Evolutionary conservation across 1,140 invertebrate species (phyloP), one percentile per base, ranked within the genome.

Genomic region (Homarus americanus): DNA sequence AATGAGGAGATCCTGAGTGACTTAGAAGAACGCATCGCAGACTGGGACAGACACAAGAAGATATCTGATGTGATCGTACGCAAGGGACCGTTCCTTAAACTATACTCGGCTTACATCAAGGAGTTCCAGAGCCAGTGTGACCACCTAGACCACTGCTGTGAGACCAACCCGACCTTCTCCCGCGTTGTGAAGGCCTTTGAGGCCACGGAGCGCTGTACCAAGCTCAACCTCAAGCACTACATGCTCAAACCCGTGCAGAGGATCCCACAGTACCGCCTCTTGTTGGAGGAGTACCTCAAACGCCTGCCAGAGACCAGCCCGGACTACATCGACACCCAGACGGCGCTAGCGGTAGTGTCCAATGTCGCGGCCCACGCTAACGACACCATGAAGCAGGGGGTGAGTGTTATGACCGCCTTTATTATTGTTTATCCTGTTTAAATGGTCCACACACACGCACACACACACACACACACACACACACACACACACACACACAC

Each of bases 231-330:
- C 20, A 95, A 96, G 63, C 96, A 97, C 94, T 97, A 96, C 92
- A 96, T 97, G 96, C 94, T 97, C 40, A 97, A 97, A 94, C 97
- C 97, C 1, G 96, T 97, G 89, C 97, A 97, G 93, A 94, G 96
- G 93, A 95, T 97, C 91, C 96, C 96, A 3, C 95, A 96, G 93
- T 97, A 97, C 93, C 95, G 96, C 92, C 93, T 97, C 1, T 94
- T 97, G 0, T 93, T 97, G 9, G 95, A 96, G 94, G 95, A 96
- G 93, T 97, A 97, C 93, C 93, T 96, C 36, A 95, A 95, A 93
- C 95, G 96, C 93, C 94, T 97, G 34, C 93, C 95, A 15, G 92
- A 93, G 83, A 95, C 95, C 80, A 95, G 95, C 93, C 94, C 94
- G 2, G 97, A 97, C 94, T 96, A 96, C 93, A 94, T 95, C 91